Percentiles rank a stretch among this genome's conserved stretches.
Conservation (phyloP, 1,140 invertebrate genomes). For the Neomicropteryx cornuta region DNA sequence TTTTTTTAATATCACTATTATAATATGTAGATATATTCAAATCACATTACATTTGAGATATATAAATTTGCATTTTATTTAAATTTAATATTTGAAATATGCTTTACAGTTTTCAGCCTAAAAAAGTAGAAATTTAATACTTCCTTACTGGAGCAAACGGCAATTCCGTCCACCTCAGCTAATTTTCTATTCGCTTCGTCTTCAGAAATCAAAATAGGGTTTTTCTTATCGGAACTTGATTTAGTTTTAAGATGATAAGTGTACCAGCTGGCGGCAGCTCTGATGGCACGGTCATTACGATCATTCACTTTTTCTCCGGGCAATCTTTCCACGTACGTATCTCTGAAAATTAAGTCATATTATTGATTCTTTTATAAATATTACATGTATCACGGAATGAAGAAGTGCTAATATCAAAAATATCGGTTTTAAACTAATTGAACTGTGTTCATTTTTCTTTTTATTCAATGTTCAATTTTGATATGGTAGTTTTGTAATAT, state of each 20-base stretch:
- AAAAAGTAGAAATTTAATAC: too few species aligned
- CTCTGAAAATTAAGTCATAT: slow-evolving; percentile 41
- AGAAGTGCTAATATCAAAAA: too few species aligned
- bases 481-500: too few species aligned
- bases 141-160: slow-evolving; percentile 58
- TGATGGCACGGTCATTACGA: slow-evolving; percentile 85
- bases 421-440: too few species aligned
- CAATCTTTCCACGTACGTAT: slow-evolving; percentile 76
- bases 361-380: background rate
- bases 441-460: too few species aligned
- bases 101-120: too few species aligned
- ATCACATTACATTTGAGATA: too few species aligned
- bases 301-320: slow-evolving; percentile 79
- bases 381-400: too few species aligned
- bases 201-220: slow-evolving; percentile 74
- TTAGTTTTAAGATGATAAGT: slow-evolving; percentile 45
- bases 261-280: slow-evolving; percentile 75
- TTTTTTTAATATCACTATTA: too few species aligned
- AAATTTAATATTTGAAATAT: slow-evolving; percentile 1
- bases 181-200: slow-evolving; percentile 69
- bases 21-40: too few species aligned
- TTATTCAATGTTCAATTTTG: too few species aligned
- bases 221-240: slow-evolving; percentile 29
- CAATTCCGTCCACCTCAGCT: slow-evolving; percentile 57
- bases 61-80: too few species aligned